phyloP scores from a whole-genome alignment of 2,888 invertebrate species.

The Neoaliturus tenellus region DNA sequence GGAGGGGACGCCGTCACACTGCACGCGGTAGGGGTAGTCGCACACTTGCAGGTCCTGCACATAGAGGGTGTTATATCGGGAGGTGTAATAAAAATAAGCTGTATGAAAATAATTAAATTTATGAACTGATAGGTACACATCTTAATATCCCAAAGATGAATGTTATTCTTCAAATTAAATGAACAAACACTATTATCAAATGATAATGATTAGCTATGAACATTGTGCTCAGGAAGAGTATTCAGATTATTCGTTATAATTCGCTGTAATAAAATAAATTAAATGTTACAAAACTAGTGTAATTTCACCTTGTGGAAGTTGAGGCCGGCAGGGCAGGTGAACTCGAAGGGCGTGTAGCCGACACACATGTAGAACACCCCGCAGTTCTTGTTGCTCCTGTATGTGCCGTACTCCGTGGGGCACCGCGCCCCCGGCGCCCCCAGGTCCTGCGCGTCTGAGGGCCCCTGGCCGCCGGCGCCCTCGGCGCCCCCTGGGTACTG shows the following conservation, averaged over 20 bases:
- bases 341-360: conserved; percentile 76
- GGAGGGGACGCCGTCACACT: conserved; percentile 73
- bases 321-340: conserved; percentile 79
- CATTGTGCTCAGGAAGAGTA: too few relatives aligned
- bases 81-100: too few relatives aligned
- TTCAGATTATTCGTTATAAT: too few relatives aligned
- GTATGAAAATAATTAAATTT: too few relatives aligned
- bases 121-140: too few relatives aligned
- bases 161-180: too few relatives aligned
- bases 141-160: too few relatives aligned
- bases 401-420: conserved; percentile 77
- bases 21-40: conserved; percentile 78
- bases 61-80: too few relatives aligned
- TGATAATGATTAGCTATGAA: too few relatives aligned
- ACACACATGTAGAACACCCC: conserved; percentile 81
- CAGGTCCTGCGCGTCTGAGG: conserved; percentile 71
- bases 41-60: conserved; percentile 79
- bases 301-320: conserved; percentile 79
- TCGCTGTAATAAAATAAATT: too few relatives aligned
- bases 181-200: too few relatives aligned
- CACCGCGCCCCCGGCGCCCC: conserved; percentile 73
- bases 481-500: neutral
- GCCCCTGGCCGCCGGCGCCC: conserved; percentile 73
- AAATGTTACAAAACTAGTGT: conserved; percentile 66
- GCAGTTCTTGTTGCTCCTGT: conserved; percentile 78